Evolutionary conservation across 2,113 vertebrate genomes (phyloP).

Genomic region (Lophura nycthemera): DNA sequence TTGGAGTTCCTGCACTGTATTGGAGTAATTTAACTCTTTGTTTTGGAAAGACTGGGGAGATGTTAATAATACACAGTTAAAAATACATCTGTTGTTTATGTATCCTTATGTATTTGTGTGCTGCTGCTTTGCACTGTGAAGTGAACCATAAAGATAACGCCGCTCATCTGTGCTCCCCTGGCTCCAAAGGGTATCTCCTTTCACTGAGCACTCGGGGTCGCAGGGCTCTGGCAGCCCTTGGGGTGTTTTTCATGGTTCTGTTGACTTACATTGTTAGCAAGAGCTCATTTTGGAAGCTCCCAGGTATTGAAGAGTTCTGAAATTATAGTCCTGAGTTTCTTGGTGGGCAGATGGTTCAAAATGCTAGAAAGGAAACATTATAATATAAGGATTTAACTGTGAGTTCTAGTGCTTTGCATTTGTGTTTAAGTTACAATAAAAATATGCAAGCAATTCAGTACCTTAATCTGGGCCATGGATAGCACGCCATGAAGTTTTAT

Average conservation of each 20-base stretch:
- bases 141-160: background rate
- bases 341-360: background rate
- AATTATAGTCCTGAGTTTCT: background rate
- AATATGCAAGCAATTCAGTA: background rate
- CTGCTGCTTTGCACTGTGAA: background rate
- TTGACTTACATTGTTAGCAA: background rate
- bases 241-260: constrained; percentile 1
- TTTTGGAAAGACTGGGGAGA: background rate
- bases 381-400: background rate
- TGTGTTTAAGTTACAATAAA: background rate
- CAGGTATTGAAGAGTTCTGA: background rate
- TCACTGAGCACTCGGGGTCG: background rate
- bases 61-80: background rate
- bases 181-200: background rate
- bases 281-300: background rate
- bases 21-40: background rate
- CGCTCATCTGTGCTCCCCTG: background rate
- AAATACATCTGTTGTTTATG: background rate
- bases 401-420: background rate
- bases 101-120: background rate
- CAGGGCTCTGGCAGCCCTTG: background rate
- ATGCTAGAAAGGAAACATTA: background rate
- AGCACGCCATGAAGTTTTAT: background rate
- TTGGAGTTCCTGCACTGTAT: background rate
- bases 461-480: background rate